These are phyloP conservation scores for Drosophila falleni DNA, from an alignment of 2,888 invertebrate genomes.

Conservation along the genomic window DNA sequence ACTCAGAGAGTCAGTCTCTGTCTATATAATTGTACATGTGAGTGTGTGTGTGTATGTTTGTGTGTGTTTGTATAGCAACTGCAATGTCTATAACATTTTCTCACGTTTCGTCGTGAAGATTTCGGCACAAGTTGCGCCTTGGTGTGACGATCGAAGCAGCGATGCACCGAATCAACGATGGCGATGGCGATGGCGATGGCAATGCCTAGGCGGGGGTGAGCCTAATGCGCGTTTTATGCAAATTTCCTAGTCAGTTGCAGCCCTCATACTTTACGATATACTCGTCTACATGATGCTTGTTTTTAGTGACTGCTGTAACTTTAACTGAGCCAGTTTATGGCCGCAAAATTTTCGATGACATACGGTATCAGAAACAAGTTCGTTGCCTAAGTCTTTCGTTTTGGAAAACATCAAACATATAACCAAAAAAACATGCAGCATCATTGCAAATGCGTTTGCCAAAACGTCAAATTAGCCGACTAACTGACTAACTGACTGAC, in stretches of 20 bases:
- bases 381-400: constrained; percentile 68
- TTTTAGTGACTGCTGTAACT: constrained; percentile 38
- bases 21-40: constrained; percentile 14
- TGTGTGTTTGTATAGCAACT: constrained; percentile 40
- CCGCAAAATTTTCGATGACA: constrained; percentile 35
- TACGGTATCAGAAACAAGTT: constrained; percentile 55
- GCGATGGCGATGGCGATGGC: constrained; percentile 16
- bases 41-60: too few relatives aligned
- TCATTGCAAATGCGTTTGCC: constrained; percentile 61
- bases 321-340: constrained; percentile 48
- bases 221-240: constrained; percentile 80
- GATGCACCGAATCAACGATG: constrained; percentile 27
- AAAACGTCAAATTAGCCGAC: constrained; percentile 67
- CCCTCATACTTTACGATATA: constrained; percentile 3
- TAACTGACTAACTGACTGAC: constrained; percentile 41
- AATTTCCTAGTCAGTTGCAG: constrained; percentile 58
- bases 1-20: constrained; percentile 11
- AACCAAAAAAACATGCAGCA: constrained; percentile 40
- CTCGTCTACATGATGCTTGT: neutral
- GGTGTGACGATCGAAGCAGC: constrained; percentile 25
- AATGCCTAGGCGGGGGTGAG: constrained; percentile 67
- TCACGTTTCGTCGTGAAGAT: constrained; percentile 81
- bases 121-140: constrained; percentile 82
- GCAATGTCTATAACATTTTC: constrained; percentile 77
- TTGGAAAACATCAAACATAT: constrained; percentile 8